These are phyloP conservation scores for Hafferia zeledoni DNA, from an alignment of 2,797 vertebrate genomes.

Conservation along the genomic window DNA sequence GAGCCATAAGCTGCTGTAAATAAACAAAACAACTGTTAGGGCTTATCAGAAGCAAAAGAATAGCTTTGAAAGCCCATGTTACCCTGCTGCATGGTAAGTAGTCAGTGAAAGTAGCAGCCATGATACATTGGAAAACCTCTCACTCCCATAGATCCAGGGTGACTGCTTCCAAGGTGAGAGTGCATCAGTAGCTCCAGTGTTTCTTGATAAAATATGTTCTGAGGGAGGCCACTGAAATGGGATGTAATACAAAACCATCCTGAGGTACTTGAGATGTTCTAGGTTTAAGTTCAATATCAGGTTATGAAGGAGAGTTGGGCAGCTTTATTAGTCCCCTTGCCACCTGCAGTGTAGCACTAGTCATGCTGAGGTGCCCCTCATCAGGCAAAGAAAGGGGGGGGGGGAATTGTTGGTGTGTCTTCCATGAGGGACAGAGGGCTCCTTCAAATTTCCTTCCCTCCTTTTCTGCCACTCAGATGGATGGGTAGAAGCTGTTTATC, in stretches of 20 bases:
- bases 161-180: neutral
- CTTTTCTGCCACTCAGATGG: neutral
- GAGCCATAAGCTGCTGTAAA: neutral
- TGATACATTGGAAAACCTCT: neutral
- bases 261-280: neutral
- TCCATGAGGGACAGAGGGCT: rapidly evolving
- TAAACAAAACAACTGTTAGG: neutral
- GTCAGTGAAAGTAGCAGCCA: neutral
- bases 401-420: neutral
- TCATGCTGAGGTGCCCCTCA: neutral
- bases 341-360: neutral
- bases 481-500: neutral
- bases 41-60: neutral
- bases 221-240: neutral
- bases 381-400: neutral
- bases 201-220: neutral
- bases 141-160: neutral
- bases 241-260: neutral
- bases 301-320: neutral
- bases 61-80: neutral
- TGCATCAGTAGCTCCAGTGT: rapidly evolving
- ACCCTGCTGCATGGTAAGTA: neutral
- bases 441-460: neutral
- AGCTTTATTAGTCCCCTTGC: neutral
- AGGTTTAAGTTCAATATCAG: neutral